Base-by-base conservation (phyloP, 1,140 invertebrate genomes). In the Drosophila busckii region DNA sequence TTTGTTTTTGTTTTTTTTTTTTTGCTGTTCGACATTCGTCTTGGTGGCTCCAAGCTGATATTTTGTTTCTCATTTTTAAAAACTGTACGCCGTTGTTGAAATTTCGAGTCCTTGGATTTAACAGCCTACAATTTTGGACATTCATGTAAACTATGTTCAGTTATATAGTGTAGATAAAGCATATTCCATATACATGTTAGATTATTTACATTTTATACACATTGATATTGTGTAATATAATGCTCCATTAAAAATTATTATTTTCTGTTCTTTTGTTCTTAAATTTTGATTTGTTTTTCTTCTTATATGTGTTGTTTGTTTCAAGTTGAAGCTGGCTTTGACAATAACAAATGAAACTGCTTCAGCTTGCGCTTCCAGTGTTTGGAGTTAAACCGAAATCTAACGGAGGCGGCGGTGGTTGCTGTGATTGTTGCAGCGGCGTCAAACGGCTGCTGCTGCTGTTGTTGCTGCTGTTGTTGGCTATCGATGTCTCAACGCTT, bases 401-500 rank as follows among this genome's bases (percentile, higher is more conserved):
- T 82, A 15, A 78, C 68, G 58, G 62, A 49, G 52, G 52, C 48
- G 26, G 40, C 54, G 42, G 59, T 29, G 7, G 31, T 56, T 16
- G 50, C 8, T 40, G 16, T 22, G 44, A n/a, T 45, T 23, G 12
- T 45, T 25, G 31, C 12, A 15, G 31, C n/a, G 20, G 23, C 32
- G 17, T 46, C 8, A 4, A 9, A 15, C 34, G 19, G 2, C 32
- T 19, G 34, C 16, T 12, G 9, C 28, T 10, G 45, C 32, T 6
- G 22, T 15, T 34, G 12, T 25, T 28, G 29, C 58, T 23, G 46
- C 37, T 10, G 53, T n/a, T n/a, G n/a, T n/a, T n/a, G n/a, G n/a
- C n/a, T n/a, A n/a, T n/a, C 59, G 53, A 16, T 49, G 29, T 68
- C 75, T 84, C 71, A 84, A 84, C 78, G 78, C 80, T 84, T 84